Conservation (phyloP, 2,888 invertebrate species). For the Drosophila eohydei region DNA sequence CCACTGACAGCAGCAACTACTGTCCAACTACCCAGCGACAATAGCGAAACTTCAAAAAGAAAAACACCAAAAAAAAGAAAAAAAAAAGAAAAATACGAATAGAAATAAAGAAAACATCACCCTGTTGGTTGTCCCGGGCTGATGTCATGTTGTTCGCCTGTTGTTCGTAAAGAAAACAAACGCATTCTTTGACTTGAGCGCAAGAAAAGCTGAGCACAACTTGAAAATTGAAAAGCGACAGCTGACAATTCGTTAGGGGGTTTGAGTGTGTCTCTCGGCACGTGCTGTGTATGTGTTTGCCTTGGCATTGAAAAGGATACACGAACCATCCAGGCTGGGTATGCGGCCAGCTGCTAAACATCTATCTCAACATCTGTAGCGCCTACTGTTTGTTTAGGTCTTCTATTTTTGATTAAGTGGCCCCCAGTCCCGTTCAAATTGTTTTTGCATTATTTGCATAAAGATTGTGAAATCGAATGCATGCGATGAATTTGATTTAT, state of each 20-base stretch:
- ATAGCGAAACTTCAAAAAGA: conserved; percentile 47
- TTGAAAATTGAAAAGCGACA: conserved; percentile 60
- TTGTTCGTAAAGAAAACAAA: conserved; percentile 52
- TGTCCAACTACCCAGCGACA: conserved; percentile 12
- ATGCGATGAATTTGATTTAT: conserved; percentile 64
- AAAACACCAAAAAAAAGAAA: conserved; percentile 2
- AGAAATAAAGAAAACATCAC: conserved; percentile 16
- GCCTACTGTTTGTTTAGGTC: conserved; percentile 70
- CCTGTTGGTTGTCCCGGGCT: conserved; percentile 49
- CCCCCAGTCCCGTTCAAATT: conserved; percentile 33
- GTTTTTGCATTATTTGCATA: conserved; percentile 63
- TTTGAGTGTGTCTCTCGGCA: conserved; percentile 44
- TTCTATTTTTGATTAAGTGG: conserved; percentile 72
- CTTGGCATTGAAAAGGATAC: conserved; percentile 49
- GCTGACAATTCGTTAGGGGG: conserved; percentile 34
- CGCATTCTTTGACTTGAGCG: conserved; percentile 38
- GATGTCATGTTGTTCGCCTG: conserved; percentile 60
- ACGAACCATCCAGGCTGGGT: conserved; percentile 6
- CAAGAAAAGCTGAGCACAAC: conserved; percentile 23
- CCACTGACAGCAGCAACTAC: conserved; percentile 48
- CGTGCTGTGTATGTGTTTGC: conserved; percentile 55
- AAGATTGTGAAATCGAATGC: conserved; percentile 57
- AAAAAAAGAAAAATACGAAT: neutral
- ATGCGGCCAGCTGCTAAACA: conserved; percentile 23
- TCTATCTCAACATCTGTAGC: conserved; percentile 4